Percentiles rank a stretch among this genome's conserved stretches.
Conservation (phyloP, 2,797 vertebrate genomes). For the Enteromius afrohamiltoni region DNA sequence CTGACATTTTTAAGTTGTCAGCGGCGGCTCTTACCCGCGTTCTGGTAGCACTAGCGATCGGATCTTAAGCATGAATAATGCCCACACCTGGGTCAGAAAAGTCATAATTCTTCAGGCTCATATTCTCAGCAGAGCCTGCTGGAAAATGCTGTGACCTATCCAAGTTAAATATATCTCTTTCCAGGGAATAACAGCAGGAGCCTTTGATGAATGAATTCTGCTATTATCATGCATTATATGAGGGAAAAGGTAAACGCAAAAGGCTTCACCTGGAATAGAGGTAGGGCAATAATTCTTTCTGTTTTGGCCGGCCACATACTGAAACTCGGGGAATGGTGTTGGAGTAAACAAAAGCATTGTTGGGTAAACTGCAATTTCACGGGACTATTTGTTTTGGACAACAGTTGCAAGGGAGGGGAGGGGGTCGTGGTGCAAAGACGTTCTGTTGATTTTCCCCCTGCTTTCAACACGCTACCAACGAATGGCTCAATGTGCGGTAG, state of each 20-base stretch:
- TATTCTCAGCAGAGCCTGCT: slow-evolving; percentile 54
- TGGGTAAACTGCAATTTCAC: slow-evolving; percentile 2
- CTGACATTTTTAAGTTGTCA: slow-evolving; percentile 51
- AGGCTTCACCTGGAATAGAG: slow-evolving; percentile 18
- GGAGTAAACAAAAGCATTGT: slow-evolving; percentile 1
- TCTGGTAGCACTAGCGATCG: slow-evolving; percentile 40
- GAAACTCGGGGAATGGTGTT: neutral
- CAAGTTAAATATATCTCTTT: slow-evolving; percentile 64
- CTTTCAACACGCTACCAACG: slow-evolving; percentile 31
- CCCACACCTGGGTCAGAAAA: slow-evolving; percentile 59
- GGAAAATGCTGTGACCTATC: slow-evolving; percentile 61
- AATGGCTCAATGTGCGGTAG: slow-evolving; percentile 31
- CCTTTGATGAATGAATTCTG: slow-evolving; percentile 57
- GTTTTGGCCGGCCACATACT: slow-evolving; percentile 3
- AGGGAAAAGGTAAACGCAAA: slow-evolving; percentile 47
- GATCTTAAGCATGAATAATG: slow-evolving; percentile 60
- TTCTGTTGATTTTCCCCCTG: slow-evolving; percentile 33
- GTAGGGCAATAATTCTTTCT: slow-evolving; percentile 17
- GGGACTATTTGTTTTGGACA: slow-evolving; percentile 37
- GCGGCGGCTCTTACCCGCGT: slow-evolving; percentile 23
- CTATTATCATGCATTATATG: slow-evolving; percentile 59
- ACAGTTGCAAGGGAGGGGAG: neutral
- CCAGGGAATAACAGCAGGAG: slow-evolving; percentile 54
- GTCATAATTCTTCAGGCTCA: slow-evolving; percentile 58
- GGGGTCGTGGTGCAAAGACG: neutral